phyloP scores from a whole-genome alignment of 1,140 invertebrate species.

The Drosophila persimilis region DNA sequence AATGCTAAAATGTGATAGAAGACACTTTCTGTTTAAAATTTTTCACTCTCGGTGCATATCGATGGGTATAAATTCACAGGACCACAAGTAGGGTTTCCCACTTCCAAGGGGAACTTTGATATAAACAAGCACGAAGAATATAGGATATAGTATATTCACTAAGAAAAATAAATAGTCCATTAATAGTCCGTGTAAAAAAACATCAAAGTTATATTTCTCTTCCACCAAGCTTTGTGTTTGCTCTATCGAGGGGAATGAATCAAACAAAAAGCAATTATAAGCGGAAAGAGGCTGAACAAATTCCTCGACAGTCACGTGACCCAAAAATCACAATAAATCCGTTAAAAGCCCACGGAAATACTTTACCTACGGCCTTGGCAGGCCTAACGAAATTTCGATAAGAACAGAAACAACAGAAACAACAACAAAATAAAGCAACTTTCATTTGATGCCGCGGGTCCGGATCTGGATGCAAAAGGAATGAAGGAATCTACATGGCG shows the following conservation, averaged over 20 bases:
- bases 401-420: constrained; percentile 21
- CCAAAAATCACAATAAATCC: constrained; percentile 78
- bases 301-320: constrained; percentile 73
- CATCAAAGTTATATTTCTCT: not conserved
- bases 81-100: too few relatives aligned
- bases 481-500: constrained; percentile 11
- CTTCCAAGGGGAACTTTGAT: too few relatives aligned
- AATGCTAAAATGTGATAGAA: too few relatives aligned
- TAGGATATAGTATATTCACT: too few relatives aligned
- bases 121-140: too few relatives aligned
- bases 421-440: constrained; percentile 3
- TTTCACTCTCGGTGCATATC: too few relatives aligned
- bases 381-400: constrained; percentile 65
- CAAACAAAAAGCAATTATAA: constrained; percentile 73
- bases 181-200: not conserved
- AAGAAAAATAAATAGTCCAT: not conserved
- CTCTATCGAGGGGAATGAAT: constrained; percentile 47
- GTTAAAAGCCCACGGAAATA: constrained; percentile 60
- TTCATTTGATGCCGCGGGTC: constrained; percentile 19
- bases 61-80: too few relatives aligned
- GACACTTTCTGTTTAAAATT: too few relatives aligned
- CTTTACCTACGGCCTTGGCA: constrained; percentile 38
- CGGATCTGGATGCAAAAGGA: constrained; percentile 23
- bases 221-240: constrained; percentile 9
- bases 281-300: constrained; percentile 20